Evolutionary conservation across 2,113 vertebrate species (phyloP), one percentile per base, ranked within the genome.

Genomic region (Rynchops niger): DNA sequence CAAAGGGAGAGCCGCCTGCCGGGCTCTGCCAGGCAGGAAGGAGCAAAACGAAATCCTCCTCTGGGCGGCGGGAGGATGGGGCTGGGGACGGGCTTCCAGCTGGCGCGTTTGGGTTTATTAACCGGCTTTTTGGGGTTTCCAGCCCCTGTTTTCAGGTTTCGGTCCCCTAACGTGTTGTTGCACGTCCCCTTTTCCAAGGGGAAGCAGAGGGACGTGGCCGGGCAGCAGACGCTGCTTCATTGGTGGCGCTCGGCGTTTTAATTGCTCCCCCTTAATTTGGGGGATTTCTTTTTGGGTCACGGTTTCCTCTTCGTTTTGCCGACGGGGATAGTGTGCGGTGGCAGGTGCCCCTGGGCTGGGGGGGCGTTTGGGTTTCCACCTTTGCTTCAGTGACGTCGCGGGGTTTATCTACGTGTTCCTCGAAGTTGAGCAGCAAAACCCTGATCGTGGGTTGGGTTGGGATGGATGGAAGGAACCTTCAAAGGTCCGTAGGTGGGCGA

Each of bases 141-240:
- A 27, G 30, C 6, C 2, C 4, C 4, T 3, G 8, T 42, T 42
- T 32, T 27, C 5, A 4, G 21, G 9, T 14, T 32, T 20, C 5
- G 3, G 17, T 22, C 30, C 61, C 4, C 1, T 36, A 26, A 34
- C 7, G 42, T 22, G 4, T 47, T 22, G 18, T 17, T 16, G 25
- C 42, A 7, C 9, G 2, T 47, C 18, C 56, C 42, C 6, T 59
- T 76, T 59, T 29, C 40, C 53, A 27, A 21, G 53, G 13, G 53
- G 42, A 47, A 36, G 18, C 53, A 4, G 1, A 29, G 55, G 73
- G 34, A 29, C 2, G 22, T 34, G n/a, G 43, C 58, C 2, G 1
- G 30, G 47, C 29, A 42, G 30, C 2, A 1, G 77, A 19, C 27
- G 61, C 30, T 7, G 8, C 38, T 3, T 32, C 10, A 14, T 6